Evolutionary conservation across 1,140 invertebrate species (phyloP).

Genomic region (Hylaeus anthracinus): DNA sequence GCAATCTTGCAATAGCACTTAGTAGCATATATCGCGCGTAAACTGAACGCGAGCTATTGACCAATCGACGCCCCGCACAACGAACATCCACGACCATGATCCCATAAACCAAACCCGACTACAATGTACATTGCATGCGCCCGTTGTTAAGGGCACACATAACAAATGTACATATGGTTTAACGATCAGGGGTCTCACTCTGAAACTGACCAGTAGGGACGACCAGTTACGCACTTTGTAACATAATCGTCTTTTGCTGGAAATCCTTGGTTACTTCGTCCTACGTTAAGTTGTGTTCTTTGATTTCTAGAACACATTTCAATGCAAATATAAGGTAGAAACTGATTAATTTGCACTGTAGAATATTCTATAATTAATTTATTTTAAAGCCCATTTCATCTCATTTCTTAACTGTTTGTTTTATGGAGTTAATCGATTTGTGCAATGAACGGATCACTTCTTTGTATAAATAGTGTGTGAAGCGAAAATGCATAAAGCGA

Average conservation of each 20-base stretch:
- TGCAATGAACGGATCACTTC: no score
- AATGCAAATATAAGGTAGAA: no score
- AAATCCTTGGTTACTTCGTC: no score
- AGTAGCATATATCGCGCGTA: slow-evolving; percentile 8
- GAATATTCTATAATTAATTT: no score
- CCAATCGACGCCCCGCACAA: slow-evolving; percentile 27
- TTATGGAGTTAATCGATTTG: no score
- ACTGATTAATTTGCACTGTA: no score
- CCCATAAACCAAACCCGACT: slow-evolving; percentile 26
- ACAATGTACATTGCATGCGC: slow-evolving; percentile 16
- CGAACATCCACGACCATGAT: slow-evolving; percentile 20
- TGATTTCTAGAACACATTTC: no score
- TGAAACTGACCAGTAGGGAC: slow-evolving; percentile 22
- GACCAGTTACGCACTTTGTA: slow-evolving; percentile 32
- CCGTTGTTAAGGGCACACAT: slow-evolving; percentile 31
- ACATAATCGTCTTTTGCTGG: not conserved
- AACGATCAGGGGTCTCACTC: slow-evolving; percentile 41
- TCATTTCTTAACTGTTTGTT: no score
- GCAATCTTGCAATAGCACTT: slow-evolving; percentile 1
- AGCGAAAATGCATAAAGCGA: no score
- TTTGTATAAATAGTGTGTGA: no score
- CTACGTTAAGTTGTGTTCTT: no score
- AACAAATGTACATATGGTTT: slow-evolving; percentile 39
- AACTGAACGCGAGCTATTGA: slow-evolving; percentile 24
- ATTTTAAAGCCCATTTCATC: no score